These are phyloP conservation scores for Cisticola juncidis DNA, from an alignment of 2,113 vertebrate species.

Conservation along the genomic window DNA sequence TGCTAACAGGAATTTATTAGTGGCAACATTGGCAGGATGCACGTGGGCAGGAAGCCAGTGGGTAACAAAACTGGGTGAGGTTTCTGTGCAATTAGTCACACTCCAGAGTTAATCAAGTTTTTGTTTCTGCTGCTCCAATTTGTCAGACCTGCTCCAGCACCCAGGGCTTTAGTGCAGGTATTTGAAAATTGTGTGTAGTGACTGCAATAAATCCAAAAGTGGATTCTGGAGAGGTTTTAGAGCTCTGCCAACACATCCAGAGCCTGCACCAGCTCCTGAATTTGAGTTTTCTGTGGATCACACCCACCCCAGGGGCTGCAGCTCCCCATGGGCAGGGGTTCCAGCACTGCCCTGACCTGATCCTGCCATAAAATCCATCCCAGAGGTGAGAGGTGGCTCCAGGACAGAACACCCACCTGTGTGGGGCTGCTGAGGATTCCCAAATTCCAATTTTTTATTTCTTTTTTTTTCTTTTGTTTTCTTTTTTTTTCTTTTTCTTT, in stretches of 20 bases:
- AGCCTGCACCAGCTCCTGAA: neutral
- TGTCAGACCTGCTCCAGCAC: neutral
- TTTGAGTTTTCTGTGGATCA: neutral
- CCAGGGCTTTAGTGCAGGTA: neutral
- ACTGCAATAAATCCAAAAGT: neutral
- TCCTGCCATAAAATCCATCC: neutral
- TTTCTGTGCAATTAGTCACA: neutral
- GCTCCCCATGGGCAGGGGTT: neutral
- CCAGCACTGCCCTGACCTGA: neutral
- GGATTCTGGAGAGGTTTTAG: neutral
- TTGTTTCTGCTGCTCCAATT: neutral
- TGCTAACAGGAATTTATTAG: slow-evolving; percentile 18
- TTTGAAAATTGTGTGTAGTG: neutral
- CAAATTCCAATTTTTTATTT: neutral
- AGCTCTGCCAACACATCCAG: neutral
- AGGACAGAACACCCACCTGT: neutral
- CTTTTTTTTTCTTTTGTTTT: too few species aligned
- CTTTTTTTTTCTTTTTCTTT: too few species aligned
- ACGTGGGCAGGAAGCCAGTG: neutral
- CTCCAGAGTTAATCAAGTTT: neutral
- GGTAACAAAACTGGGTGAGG: neutral
- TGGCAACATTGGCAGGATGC: neutral
- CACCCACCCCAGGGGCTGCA: neutral
- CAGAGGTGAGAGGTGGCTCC: neutral
- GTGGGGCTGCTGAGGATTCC: neutral